phyloP scores from a whole-genome alignment of 64 coral and sea anemone species.

The Montipora capricornis region DNA sequence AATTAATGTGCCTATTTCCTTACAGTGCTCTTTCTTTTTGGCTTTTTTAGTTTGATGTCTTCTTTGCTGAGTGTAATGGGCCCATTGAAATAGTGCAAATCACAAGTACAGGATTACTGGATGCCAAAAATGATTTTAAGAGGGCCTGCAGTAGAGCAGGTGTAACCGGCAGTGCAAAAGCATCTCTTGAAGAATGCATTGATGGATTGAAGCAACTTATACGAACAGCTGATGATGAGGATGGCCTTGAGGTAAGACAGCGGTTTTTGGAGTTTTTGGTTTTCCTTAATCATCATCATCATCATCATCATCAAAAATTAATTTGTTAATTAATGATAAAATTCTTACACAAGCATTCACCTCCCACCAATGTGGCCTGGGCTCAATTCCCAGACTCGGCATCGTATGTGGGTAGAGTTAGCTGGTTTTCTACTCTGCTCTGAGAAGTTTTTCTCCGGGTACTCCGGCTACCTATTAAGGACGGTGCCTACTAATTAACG shows the following conservation, averaged over 20 bases:
- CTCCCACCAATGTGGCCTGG: too few relatives aligned
- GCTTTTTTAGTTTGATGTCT: slow-evolving; percentile 88
- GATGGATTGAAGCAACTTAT: slow-evolving; percentile 94
- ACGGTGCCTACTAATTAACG: too few relatives aligned
- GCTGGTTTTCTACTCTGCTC: too few relatives aligned
- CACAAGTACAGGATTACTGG: slow-evolving; percentile 56
- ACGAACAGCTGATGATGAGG: slow-evolving; percentile 91
- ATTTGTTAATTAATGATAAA: too few relatives aligned
- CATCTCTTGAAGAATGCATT: slow-evolving; percentile 91
- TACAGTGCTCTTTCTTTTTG: background rate
- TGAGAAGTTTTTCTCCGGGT: too few relatives aligned
- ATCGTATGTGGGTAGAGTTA: too few relatives aligned
- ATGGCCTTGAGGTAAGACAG: slow-evolving; percentile 78
- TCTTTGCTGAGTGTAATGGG: slow-evolving; percentile 86
- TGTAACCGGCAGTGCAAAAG: slow-evolving; percentile 74
- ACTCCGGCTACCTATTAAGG: too few relatives aligned
- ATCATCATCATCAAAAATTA: too few relatives aligned
- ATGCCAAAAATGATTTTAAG: slow-evolving; percentile 85
- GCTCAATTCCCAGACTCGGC: too few relatives aligned
- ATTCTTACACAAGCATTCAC: too few relatives aligned
- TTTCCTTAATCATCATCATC: too few relatives aligned
- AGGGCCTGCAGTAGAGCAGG: slow-evolving; percentile 84
- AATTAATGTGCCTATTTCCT: too few relatives aligned
- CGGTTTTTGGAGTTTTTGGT: background rate
- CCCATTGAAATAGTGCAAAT: slow-evolving; percentile 83